Evolutionary conservation across 1,140 invertebrate genomes (phyloP).

Genomic region (Cataglyphis hispanica): DNA sequence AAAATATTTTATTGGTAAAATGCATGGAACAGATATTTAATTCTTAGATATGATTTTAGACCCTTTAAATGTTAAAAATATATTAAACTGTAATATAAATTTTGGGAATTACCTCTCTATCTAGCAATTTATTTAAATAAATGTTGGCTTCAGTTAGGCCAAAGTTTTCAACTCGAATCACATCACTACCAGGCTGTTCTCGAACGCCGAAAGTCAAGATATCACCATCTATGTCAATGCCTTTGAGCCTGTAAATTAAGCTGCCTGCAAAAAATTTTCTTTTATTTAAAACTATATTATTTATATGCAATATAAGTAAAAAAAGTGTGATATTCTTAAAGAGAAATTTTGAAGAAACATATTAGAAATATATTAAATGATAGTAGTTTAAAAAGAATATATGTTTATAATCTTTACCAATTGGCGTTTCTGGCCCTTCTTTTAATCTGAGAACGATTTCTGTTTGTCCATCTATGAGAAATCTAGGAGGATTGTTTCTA

Average conservation of each 20-base stretch:
- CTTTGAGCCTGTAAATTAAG: conserved; percentile 93
- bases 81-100: neutral
- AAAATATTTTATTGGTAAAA: neutral
- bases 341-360: too few species aligned
- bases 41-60: neutral
- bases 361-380: too few species aligned
- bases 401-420: conserved; percentile 89
- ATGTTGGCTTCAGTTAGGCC: conserved; percentile 94
- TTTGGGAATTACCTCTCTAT: conserved; percentile 90
- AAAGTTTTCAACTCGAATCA: conserved; percentile 94
- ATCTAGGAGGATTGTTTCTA: conserved; percentile 93
- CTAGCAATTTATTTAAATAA: conserved; percentile 95
- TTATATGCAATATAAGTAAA: neutral
- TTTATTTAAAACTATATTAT: neutral
- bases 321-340: neutral
- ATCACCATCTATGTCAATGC: conserved; percentile 95
- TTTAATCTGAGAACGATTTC: conserved; percentile 96
- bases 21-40: neutral
- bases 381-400: neutral
- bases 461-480: conserved; percentile 94
- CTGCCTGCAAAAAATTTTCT: conserved; percentile 88
- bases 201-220: conserved; percentile 93
- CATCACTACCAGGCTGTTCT: conserved; percentile 92
- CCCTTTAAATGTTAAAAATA: neutral
- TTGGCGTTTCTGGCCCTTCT: conserved; percentile 94